Conservation (phyloP, 2,797 vertebrate genomes). For the Alosa sapidissima region DNA sequence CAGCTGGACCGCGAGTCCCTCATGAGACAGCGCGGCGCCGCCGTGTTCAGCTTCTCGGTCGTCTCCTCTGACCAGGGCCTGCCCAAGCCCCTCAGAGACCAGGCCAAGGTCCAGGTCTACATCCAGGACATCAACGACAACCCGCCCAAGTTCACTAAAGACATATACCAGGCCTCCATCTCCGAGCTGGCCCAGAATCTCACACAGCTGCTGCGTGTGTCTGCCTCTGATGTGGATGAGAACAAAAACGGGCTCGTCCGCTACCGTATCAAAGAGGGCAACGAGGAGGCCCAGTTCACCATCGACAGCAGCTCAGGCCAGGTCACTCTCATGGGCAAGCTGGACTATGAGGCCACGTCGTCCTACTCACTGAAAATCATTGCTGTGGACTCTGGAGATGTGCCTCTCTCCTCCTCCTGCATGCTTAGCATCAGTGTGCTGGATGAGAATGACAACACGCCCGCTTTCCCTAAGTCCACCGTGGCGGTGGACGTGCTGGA, state of each 20-base stretch:
- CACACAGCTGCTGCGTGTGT: constrained; percentile 91
- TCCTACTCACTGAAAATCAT: constrained; percentile 89
- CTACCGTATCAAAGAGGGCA: constrained; percentile 86
- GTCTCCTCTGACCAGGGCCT: constrained; percentile 91
- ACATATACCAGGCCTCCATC: constrained; percentile 94
- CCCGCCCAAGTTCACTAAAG: constrained; percentile 90
- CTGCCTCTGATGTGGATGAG: constrained; percentile 94
- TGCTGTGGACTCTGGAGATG: constrained; percentile 82
- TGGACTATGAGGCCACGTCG: constrained; percentile 90
- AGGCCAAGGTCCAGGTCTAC: constrained; percentile 94
- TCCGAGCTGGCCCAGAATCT: constrained; percentile 89
- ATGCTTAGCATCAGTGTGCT: constrained; percentile 87
- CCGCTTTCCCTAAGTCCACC: constrained; percentile 88
- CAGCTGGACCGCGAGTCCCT: constrained; percentile 92
- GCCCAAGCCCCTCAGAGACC: constrained; percentile 91
- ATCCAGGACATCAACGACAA: constrained; percentile 97
- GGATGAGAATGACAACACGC: constrained; percentile 96
- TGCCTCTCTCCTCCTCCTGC: constrained; percentile 87
- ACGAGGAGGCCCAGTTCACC: constrained; percentile 88
- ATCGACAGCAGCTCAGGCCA: constrained; percentile 88
- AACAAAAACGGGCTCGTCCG: constrained; percentile 87
- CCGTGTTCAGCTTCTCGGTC: constrained; percentile 88
- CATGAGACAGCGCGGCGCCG: constrained; percentile 89
- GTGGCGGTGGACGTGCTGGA: constrained; percentile 90
- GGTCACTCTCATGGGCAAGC: constrained; percentile 85